phyloP scores from a whole-genome alignment of 2,888 invertebrate genomes.

The Drosophila rellima region DNA sequence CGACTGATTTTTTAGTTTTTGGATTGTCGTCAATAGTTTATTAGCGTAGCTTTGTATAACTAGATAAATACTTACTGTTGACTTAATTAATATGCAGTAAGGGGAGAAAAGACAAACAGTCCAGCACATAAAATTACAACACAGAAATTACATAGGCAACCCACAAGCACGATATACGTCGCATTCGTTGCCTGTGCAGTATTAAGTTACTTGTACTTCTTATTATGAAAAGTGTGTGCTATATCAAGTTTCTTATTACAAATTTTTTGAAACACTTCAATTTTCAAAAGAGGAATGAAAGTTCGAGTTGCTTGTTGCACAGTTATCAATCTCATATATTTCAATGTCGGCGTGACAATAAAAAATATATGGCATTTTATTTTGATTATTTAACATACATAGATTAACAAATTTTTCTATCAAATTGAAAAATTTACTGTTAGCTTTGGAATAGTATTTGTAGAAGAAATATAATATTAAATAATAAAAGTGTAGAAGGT shows the following conservation, averaged over 20 bases:
- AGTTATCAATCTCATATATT: not conserved
- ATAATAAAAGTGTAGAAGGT: not conserved
- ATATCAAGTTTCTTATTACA: conserved; percentile 11
- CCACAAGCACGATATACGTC: conserved; percentile 6
- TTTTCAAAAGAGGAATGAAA: conserved; percentile 16
- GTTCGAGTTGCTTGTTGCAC: not conserved
- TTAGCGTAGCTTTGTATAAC: conserved; percentile 6
- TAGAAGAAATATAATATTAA: not conserved
- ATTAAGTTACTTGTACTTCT: conserved; percentile 8
- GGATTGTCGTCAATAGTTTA: conserved; percentile 6
- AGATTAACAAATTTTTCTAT: not conserved
- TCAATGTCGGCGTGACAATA: not conserved
- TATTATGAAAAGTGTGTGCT: conserved; percentile 25
- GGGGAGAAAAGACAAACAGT: conserved; percentile 27
- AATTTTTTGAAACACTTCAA: conserved; percentile 4
- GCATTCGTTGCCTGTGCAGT: not conserved
- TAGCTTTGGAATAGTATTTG: not conserved
- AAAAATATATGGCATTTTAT: not conserved
- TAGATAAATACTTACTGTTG: conserved; percentile 5
- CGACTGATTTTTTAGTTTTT: not conserved
- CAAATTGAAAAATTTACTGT: not conserved
- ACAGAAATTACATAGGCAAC: conserved; percentile 2
- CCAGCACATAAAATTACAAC: conserved; percentile 25
- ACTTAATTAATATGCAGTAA: conserved; percentile 25
- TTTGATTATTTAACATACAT: not conserved